Evolutionary conservation across 2,113 vertebrate genomes (phyloP).

Genomic region (Bostrychus sinensis): DNA sequence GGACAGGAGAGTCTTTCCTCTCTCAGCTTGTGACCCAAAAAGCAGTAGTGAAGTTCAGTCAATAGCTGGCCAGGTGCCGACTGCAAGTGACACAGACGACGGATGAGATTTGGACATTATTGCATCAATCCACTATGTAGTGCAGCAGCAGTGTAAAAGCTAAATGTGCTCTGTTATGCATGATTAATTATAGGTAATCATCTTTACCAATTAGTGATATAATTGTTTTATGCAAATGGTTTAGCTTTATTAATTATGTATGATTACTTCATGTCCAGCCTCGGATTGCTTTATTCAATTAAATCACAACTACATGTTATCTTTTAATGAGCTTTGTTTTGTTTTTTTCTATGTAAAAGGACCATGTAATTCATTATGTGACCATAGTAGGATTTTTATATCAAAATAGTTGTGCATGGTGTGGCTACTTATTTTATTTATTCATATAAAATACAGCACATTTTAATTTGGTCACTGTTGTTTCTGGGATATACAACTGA

Average conservation of each 20-base stretch:
- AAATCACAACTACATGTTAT: background rate
- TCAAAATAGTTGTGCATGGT: no score
- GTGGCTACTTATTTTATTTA: no score
- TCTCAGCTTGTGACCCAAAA: slow-evolving; percentile 74
- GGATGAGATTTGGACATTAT: slow-evolving; percentile 44
- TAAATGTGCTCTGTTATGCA: slow-evolving; percentile 4
- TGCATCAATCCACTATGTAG: slow-evolving; percentile 50
- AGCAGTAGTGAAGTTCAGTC: slow-evolving; percentile 61
- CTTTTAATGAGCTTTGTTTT: background rate
- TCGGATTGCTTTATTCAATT: slow-evolving; percentile 4
- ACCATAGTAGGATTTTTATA: background rate
- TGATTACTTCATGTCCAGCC: background rate
- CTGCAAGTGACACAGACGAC: slow-evolving; percentile 28
- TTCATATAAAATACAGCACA: no score
- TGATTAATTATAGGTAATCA: slow-evolving; percentile 1
- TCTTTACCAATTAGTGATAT: slow-evolving; percentile 14
- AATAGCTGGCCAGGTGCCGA: slow-evolving; percentile 60
- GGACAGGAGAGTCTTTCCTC: slow-evolving; percentile 57
- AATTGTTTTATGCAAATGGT: slow-evolving; percentile 6
- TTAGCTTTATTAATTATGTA: background rate
- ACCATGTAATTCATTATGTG: background rate
- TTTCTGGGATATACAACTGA: no score
- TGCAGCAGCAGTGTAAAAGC: slow-evolving; percentile 11
- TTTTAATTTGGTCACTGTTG: no score
- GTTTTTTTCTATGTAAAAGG: background rate